These are phyloP conservation scores for Chaenogobius annularis DNA, from an alignment of 2,113 vertebrate species.

Conservation along the genomic window DNA sequence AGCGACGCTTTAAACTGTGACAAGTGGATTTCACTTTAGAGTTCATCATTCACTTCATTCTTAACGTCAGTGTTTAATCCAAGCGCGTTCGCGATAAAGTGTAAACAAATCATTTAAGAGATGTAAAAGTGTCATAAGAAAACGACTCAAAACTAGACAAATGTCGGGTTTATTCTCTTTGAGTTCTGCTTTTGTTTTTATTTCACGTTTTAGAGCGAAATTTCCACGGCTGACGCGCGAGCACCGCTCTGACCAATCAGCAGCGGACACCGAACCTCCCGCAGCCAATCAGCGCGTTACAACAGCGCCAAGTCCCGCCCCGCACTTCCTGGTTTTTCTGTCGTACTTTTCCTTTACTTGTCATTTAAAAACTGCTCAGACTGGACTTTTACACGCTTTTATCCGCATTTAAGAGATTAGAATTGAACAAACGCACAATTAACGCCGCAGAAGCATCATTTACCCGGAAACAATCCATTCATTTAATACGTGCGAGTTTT, in stretches of 20 bases:
- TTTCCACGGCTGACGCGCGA: background rate
- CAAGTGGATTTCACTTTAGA: no score
- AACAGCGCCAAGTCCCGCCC: conserved; percentile 67
- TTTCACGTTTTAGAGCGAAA: background rate
- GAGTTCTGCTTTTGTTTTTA: background rate
- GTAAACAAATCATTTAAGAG: no score
- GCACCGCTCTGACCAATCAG: conserved; percentile 59
- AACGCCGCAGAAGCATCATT: background rate
- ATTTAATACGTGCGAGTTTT: background rate
- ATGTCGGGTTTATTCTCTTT: no score
- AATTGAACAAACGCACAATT: background rate
- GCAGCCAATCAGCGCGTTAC: conserved; percentile 78
- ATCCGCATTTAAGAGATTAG: background rate
- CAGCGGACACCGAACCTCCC: conserved; percentile 72
- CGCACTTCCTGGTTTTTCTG: conserved; percentile 52
- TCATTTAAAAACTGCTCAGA: background rate
- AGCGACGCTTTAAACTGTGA: background rate
- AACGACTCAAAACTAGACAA: background rate
- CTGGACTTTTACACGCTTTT: background rate
- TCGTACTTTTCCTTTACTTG: conserved; percentile 5
- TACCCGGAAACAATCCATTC: background rate
- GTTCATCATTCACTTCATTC: no score
- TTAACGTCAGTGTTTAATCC: no score
- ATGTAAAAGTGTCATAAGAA: background rate
- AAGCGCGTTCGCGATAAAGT: no score